Evolutionary conservation across 2,888 invertebrate genomes (phyloP), one percentile per base, ranked within the genome.

Genomic region (Aplocera efformata): DNA sequence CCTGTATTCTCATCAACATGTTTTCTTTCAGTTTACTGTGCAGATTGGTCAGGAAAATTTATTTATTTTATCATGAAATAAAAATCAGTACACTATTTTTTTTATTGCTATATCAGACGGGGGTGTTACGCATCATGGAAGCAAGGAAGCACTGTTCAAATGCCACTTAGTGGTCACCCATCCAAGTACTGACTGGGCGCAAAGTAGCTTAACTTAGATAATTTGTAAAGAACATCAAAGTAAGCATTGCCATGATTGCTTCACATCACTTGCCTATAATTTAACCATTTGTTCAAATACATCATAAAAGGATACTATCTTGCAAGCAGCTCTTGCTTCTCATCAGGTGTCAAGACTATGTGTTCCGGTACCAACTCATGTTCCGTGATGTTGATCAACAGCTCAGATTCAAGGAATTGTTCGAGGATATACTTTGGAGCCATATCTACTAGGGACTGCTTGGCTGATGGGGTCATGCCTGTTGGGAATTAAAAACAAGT

Each of bases 391-490:
- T 99, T 99, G 54, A 99, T 98, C 32, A 99, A 88, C 30, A 99
- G 86, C 77, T 99, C 99, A 0, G 98, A 96, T 73, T 97, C 96
- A 29, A 96, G 74, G 73, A 98, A 97, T 64, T 99, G 98, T 81
- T 99, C 99, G 51, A 99, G 83, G 60, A 98, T 98, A 74, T 99
- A 99, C 76, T 99, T 99, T 0, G 99, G 99, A 0, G 98, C 98
- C 98, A 99, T 99, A 75, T 99, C 99, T 0, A 96, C 94, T 28
- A 99, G 80, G 0, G 98, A 96, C 84, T 98, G 94, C 80, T 99
- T 99, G 0, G 99, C 99, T 7, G 98, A 98, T 1, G 99, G 99
- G 1, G 99, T 99, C 98, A 99, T 99, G 32, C 99, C 98, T 79
- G 59, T 1, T n/a, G n/a, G n/a, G 17, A 8, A 32, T 20, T 6